Conservation (phyloP, 2,113 vertebrate genomes). For the Cricetomys ansorgei region DNA sequence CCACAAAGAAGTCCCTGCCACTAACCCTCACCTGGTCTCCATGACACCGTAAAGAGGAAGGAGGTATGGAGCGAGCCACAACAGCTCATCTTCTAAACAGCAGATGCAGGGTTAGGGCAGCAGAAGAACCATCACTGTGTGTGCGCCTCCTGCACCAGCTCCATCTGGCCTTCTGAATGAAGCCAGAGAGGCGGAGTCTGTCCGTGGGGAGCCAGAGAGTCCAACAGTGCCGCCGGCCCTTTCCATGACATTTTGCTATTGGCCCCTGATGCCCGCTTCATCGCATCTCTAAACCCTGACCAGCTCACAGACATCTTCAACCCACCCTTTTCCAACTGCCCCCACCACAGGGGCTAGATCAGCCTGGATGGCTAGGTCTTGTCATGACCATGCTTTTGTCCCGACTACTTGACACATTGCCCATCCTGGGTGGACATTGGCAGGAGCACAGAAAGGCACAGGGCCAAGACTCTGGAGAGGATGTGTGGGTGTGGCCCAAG, state of each 20-base stretch:
- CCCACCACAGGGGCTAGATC: not conserved
- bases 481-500: not conserved
- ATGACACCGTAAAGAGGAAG: not conserved
- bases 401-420: not conserved
- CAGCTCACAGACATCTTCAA: not conserved
- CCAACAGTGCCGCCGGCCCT: not conserved
- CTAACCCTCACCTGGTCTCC: not conserved
- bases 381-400: not conserved
- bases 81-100: not conserved
- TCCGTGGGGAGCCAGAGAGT: not conserved
- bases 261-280: too few species aligned
- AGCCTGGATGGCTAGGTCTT: too few species aligned
- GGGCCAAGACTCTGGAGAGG: not conserved
- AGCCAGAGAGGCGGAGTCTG: not conserved
- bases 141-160: not conserved
- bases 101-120: not conserved
- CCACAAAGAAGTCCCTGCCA: not conserved
- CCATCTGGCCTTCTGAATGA: not conserved
- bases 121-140: not conserved
- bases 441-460: not conserved
- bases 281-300: not conserved
- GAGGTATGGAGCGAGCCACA: not conserved
- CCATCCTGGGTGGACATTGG: not conserved
- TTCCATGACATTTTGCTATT: not conserved
- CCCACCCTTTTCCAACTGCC: too few species aligned